A percentile compares a stretch with the other conserved stretches of the same genome.
Conservation (phyloP, 2,797 vertebrate genomes). For the Acanthurus leucopareius region DNA sequence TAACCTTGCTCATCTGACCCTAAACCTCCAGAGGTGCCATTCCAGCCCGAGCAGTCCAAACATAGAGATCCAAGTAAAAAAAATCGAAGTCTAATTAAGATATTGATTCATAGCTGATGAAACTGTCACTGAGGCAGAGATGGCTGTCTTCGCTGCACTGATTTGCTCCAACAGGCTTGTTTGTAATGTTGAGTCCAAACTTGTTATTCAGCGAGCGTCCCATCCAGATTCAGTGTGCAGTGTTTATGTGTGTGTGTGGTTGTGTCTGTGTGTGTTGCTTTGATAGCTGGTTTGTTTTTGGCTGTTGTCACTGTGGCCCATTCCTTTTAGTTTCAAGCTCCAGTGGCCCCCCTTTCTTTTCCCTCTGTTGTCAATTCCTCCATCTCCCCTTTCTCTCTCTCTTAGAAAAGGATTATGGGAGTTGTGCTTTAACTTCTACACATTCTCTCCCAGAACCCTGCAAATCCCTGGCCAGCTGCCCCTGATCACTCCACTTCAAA, state of each 20-base stretch:
- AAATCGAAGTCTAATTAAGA: conserved; percentile 5
- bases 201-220: conserved; percentile 70
- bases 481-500: conserved; percentile 72
- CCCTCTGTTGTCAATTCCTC: conserved; percentile 57
- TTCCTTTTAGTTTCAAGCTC: conserved; percentile 56
- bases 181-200: conserved; percentile 28
- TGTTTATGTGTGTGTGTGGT: conserved; percentile 24
- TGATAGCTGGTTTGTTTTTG: conserved; percentile 68
- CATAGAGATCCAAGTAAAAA: background rate
- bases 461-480: conserved; percentile 82
- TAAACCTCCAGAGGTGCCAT: conserved; percentile 54
- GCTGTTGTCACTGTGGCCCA: conserved; percentile 72
- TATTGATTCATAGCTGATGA: conserved; percentile 27
- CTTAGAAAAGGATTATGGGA: conserved; percentile 81
- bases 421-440: conserved; percentile 76
- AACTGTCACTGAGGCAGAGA: conserved; percentile 3
- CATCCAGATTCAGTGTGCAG: conserved; percentile 41
- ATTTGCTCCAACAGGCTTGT: conserved; percentile 15
- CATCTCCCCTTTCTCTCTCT: conserved; percentile 61
- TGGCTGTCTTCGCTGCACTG: background rate
- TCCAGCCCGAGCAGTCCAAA: conserved; percentile 33
- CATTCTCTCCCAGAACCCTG: conserved; percentile 78
- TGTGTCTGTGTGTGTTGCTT: conserved; percentile 48
- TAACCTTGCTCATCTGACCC: conserved; percentile 50
- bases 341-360: conserved; percentile 41